These are phyloP conservation scores for Mactromeris polynyma DNA, from an alignment of 2,888 invertebrate genomes.

Conservation along the genomic window DNA sequence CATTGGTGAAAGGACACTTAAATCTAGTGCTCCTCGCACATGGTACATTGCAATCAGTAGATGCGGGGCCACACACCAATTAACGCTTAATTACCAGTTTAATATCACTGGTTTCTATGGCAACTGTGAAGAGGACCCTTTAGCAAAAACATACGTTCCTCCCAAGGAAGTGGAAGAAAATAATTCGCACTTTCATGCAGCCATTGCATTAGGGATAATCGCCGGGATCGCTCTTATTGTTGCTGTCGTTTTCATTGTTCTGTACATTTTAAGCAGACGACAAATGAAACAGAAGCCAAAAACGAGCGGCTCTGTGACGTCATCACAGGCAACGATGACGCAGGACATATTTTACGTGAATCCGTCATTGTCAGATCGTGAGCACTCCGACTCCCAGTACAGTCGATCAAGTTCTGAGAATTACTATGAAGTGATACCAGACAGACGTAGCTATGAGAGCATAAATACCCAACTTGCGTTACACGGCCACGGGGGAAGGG, in stretches of 20 bases:
- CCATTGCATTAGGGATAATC: slow-evolving; percentile 80
- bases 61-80: slow-evolving; percentile 72
- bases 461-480: slow-evolving; percentile 80
- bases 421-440: slow-evolving; percentile 85
- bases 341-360: slow-evolving; percentile 85
- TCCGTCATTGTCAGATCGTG: slow-evolving; percentile 82
- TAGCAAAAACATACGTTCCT: slow-evolving; percentile 77
- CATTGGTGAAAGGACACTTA: slow-evolving; percentile 80
- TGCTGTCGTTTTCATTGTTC: slow-evolving; percentile 78
- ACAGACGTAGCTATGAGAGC: slow-evolving; percentile 83
- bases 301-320: slow-evolving; percentile 81
- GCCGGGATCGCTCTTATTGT: slow-evolving; percentile 79
- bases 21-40: slow-evolving; percentile 79
- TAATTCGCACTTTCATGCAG: slow-evolving; percentile 73
- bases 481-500: slow-evolving; percentile 72
- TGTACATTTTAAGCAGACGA: slow-evolving; percentile 78
- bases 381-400: slow-evolving; percentile 83
- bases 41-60: slow-evolving; percentile 83
- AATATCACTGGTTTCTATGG: slow-evolving; percentile 83
- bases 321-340: slow-evolving; percentile 84
- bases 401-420: slow-evolving; percentile 82
- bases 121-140: slow-evolving; percentile 82
- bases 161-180: slow-evolving; percentile 56
- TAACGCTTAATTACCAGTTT: slow-evolving; percentile 82
- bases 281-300: slow-evolving; percentile 74